Percentiles rank a stretch among this genome's conserved stretches.
These are phyloP conservation scores for Zoanthus solanderi DNA, from an alignment of 92 coral and sea anemone genomes.

Conservation along the genomic window DNA sequence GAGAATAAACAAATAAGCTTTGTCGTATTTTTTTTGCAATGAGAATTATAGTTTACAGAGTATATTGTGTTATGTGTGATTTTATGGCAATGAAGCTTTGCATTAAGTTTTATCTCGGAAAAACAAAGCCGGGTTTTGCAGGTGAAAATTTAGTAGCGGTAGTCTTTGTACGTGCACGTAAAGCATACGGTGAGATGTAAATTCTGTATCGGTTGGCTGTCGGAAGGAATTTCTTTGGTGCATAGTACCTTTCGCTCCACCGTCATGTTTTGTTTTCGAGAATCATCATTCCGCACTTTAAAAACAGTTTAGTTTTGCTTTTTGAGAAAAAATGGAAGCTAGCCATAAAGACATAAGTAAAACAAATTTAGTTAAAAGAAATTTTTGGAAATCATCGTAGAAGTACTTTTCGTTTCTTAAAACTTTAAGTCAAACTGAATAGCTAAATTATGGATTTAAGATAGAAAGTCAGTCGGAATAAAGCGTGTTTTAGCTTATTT, in stretches of 20 bases:
- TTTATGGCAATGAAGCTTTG: neutral
- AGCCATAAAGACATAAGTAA: neutral
- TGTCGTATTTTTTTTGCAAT: neutral
- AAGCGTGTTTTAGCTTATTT: too few species aligned
- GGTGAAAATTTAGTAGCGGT: neutral
- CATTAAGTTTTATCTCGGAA: neutral
- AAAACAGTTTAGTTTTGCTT: neutral
- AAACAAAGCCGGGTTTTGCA: neutral
- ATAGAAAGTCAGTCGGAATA: too few species aligned
- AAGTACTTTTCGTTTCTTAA: too few species aligned
- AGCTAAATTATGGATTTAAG: too few species aligned
- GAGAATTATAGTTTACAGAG: neutral
- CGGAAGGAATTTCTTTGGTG: neutral
- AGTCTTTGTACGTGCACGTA: neutral
- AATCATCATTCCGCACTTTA: neutral
- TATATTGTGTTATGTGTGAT: neutral
- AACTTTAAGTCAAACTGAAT: too few species aligned
- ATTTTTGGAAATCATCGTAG: neutral
- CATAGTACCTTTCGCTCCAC: neutral
- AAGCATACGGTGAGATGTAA: neutral
- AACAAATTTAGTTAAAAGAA: neutral
- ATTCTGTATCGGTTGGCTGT: neutral
- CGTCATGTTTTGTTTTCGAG: neutral
- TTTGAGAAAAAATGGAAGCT: neutral
- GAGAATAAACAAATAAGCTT: neutral